Percentiles rank a stretch among this genome's conserved stretches.
These are phyloP conservation scores for Pandemis cinnamomeana DNA, from an alignment of 2,888 invertebrate genomes.

Conservation along the genomic window DNA sequence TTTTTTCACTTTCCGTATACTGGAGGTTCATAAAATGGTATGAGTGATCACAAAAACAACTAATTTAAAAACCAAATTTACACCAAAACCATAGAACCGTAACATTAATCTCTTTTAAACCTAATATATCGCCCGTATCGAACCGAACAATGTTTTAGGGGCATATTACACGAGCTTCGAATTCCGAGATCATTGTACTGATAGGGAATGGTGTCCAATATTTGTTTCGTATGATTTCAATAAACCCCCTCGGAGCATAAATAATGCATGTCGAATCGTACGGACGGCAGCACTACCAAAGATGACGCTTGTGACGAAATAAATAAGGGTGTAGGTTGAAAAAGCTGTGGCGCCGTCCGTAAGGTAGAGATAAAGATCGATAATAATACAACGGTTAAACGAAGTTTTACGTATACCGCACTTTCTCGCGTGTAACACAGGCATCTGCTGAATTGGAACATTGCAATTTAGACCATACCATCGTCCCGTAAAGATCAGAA, in stretches of 20 bases:
- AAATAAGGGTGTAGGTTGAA: slow-evolving; percentile 21
- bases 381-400: slow-evolving; percentile 61
- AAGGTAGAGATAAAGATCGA: slow-evolving; percentile 62
- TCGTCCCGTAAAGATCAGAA: slow-evolving; percentile 1
- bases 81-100: slow-evolving; percentile 38
- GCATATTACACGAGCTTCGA: slow-evolving; percentile 53
- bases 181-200: slow-evolving; percentile 54
- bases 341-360: slow-evolving; percentile 20
- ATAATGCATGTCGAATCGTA: slow-evolving; percentile 80
- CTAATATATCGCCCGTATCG: slow-evolving; percentile 46
- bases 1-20: not conserved
- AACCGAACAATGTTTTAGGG: slow-evolving; percentile 47
- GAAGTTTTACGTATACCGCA: slow-evolving; percentile 39
- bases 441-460: slow-evolving; percentile 27
- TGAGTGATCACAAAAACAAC: slow-evolving; percentile 21
- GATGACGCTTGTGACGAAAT: slow-evolving; percentile 11
- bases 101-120: slow-evolving; percentile 42
- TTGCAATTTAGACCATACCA: slow-evolving; percentile 6
- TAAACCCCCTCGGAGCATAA: slow-evolving; percentile 76
- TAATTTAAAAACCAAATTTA: slow-evolving; percentile 36
- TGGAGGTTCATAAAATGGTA: not conserved
- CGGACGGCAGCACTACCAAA: slow-evolving; percentile 41
- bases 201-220: slow-evolving; percentile 48
- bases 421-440: slow-evolving; percentile 31
- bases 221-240: slow-evolving; percentile 78